Evolutionary conservation across 1,140 invertebrate species (phyloP).

Genomic region (Zaprionus lachaisei): DNA sequence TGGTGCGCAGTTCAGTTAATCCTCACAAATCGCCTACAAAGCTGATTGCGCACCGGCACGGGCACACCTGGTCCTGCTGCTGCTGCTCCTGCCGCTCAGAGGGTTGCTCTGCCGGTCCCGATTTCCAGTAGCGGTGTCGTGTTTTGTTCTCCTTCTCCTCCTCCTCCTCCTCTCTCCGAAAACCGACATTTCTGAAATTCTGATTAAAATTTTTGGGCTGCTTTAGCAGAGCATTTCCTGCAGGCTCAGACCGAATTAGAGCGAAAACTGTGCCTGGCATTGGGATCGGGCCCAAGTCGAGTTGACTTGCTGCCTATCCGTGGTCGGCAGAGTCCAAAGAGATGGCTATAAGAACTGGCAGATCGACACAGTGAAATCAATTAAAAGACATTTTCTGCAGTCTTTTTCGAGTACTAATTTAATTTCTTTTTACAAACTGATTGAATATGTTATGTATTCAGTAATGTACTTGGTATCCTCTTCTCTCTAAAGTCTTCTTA

Average conservation of each 20-base stretch:
- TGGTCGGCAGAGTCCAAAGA: constrained; percentile 33
- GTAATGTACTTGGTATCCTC: too few relatives aligned
- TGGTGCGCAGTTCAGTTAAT: constrained; percentile 74
- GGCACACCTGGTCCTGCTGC: constrained; percentile 57
- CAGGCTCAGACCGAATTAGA: constrained; percentile 71
- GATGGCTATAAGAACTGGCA: background rate
- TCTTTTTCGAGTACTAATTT: background rate
- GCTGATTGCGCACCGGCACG: constrained; percentile 80
- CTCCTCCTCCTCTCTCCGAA: background rate
- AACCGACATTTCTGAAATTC: constrained; percentile 30
- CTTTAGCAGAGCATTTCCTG: constrained; percentile 56
- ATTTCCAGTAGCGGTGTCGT: constrained; percentile 41
- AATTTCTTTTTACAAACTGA: background rate
- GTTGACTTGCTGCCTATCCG: constrained; percentile 65
- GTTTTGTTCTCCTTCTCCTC: constrained; percentile 38
- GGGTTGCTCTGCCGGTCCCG: constrained; percentile 55
- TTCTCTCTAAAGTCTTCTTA: too few relatives aligned
- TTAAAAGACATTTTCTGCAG: constrained; percentile 8
- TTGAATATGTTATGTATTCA: background rate
- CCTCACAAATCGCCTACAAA: constrained; percentile 83
- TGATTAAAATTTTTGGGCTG: constrained; percentile 35
- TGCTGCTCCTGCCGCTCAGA: constrained; percentile 26
- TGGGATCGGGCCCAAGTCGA: constrained; percentile 26
- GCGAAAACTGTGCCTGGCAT: constrained; percentile 44
- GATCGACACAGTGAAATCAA: background rate